Percentiles rank a stretch among this genome's conserved stretches.
phyloP scores from a whole-genome alignment of 2,113 vertebrate genomes.

The Mormyrus iriodes region DNA sequence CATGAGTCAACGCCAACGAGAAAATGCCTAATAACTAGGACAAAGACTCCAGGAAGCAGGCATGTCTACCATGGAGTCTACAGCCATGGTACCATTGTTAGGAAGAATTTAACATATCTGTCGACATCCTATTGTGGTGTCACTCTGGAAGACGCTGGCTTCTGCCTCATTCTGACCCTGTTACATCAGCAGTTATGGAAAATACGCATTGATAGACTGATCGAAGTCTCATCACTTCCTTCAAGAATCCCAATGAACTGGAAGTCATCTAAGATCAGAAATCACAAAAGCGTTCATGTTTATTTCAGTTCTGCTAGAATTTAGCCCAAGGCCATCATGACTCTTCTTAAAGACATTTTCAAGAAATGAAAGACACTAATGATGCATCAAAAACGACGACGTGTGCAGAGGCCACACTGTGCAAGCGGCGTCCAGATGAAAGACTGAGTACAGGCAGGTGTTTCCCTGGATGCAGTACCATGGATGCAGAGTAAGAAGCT shows the following conservation, averaged over 20 bases:
- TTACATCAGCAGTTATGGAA: background rate
- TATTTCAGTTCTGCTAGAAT: background rate
- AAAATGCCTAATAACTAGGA: background rate
- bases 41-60: background rate
- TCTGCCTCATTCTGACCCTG: background rate
- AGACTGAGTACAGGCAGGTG: background rate
- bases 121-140: background rate
- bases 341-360: background rate
- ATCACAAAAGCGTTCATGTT: background rate
- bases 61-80: background rate
- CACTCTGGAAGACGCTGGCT: background rate
- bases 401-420: background rate
- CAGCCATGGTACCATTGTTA: background rate
- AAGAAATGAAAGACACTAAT: background rate
- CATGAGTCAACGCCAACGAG: background rate
- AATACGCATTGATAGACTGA: background rate
- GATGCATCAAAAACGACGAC: background rate
- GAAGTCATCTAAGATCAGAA: background rate
- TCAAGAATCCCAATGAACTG: background rate
- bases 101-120: background rate
- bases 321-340: background rate
- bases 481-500: background rate
- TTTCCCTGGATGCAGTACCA: background rate
- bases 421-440: background rate
- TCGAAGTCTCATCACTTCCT: background rate